Evolutionary conservation across 2,113 vertebrate genomes (phyloP), one percentile per base, ranked within the genome.

Genomic region (Bambusicola thoracicus): DNA sequence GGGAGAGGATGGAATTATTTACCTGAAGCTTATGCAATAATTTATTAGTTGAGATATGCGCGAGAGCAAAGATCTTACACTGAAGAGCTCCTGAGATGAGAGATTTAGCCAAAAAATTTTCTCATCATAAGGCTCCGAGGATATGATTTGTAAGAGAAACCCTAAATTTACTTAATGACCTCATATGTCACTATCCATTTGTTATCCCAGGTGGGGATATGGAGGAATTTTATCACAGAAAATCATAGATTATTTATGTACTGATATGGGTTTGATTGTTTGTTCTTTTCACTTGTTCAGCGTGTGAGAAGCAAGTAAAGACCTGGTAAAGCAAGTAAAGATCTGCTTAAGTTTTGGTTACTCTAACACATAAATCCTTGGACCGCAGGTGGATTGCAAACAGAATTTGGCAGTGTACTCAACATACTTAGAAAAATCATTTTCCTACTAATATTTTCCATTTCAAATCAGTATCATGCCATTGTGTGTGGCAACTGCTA

Each of bases 391-490:
- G 51, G 49, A 46, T 59, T 88, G 49, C 20, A 51, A 81, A 81
- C 30, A 40, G 19, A 27, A 77, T 85, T 81, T 85, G 56, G 34
- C 65, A 29, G 19, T 4, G 10, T 10, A 30, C 53, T 81, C 46
- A 63, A n/a, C 14, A 17, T 51, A 58, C 5, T 48, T 38, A 78
- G 82, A 81, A 90, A 94, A 81, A 1, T 2, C 14, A 16, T 78
- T 85, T 91, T 66, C 68, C 77, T 70, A n/a, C 22, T 89, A 86
- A 72, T 81, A 59, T 68, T 93, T 93, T 93, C 55, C 46, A 62
- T 49, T 73, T 18, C 66, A 53, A 75, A 22, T 53, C 82, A 62
- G 30, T 58, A 29, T 85, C 32, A 46, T 72, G 82, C 9, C 76
- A 67, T 12, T 30, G 19, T 83, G 83, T 80, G 44, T 61, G 43